Evolutionary conservation across 2,797 vertebrate genomes (phyloP), one percentile per base, ranked within the genome.

Genomic region (Gadopsis marmoratus): DNA sequence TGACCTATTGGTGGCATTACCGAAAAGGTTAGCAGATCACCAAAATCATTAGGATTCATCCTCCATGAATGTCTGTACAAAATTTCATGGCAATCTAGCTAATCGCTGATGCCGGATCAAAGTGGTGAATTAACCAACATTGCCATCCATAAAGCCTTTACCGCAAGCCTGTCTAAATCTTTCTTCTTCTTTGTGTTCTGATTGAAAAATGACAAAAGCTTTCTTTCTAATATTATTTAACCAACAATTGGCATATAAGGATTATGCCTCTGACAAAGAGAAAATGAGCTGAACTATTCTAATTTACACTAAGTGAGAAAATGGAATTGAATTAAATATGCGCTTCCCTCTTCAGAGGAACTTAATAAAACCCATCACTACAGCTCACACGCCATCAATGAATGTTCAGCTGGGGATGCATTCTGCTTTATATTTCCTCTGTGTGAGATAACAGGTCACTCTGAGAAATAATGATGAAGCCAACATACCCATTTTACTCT

Each of bases 281-380:
- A 76, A 75, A 82, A 82, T 78, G 64, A 81, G 80, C 75, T 56
- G 65, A 78, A 71, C 82, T 82, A 48, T 71, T 86, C 71, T 86
- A 85, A 91, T 89, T 85, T 83, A 74, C 70, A 74, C 71, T 83
- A 75, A 90, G 77, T 85, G 71, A 78, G 81, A 83, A 81, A 89
- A 78, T 81, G 70, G 56, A 84, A 90, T 83, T 85, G 83, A 89
- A 92, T 86, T 84, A 86, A 86, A 88, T 80, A 79, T 85, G 78
- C 70, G 71, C 79, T 92, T 76, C 83, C 74, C 83, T 86, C 82
- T 88, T 81, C 73, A 86, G 81, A 88, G 82, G 82, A 92, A 86
- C 84, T 88, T 90, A 92, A 93, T 93, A 91, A 93, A 93, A 87
- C 70, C 74, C 76, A 87, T 90, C 86, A 74, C 72, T 65, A 71